These are phyloP conservation scores for Antheraea pernyi DNA, from an alignment of 1,140 invertebrate species.

Conservation along the genomic window DNA sequence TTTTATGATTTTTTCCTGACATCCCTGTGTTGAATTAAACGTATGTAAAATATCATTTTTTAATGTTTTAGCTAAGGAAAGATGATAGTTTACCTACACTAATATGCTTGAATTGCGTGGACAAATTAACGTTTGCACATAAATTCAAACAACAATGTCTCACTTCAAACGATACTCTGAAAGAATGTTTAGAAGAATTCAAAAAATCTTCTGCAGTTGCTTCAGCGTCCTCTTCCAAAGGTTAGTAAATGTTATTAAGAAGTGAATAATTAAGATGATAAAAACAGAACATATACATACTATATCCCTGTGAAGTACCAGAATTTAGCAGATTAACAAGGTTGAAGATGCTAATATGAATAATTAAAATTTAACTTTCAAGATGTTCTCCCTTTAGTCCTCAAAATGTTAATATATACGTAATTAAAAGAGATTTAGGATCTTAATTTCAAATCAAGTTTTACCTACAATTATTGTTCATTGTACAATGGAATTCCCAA, in stretches of 20 bases:
- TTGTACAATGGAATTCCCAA: too few species aligned
- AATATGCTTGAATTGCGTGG: constrained; percentile 75
- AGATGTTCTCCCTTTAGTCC: too few species aligned
- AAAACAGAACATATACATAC: too few species aligned
- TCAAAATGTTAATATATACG: too few species aligned
- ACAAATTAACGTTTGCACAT: constrained; percentile 73
- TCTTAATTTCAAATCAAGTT: too few species aligned
- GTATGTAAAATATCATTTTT: constrained; percentile 19
- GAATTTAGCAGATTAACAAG: too few species aligned
- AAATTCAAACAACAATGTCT: constrained; percentile 76
- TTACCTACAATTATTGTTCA: too few species aligned
- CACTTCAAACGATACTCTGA: constrained; percentile 70
- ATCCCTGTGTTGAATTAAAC: constrained; percentile 46
- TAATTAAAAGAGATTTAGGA: too few species aligned
- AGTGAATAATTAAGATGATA: too few species aligned
- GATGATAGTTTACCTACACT: constrained; percentile 73
- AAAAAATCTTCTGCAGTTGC: constrained; percentile 52
- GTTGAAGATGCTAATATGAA: too few species aligned
- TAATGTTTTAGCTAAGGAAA: constrained; percentile 64
- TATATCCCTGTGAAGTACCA: too few species aligned
- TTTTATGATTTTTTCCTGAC: constrained; percentile 66
- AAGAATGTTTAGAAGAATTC: constrained; percentile 75
- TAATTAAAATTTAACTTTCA: too few species aligned
- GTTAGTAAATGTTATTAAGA: constrained; percentile 16
- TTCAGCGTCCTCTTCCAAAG: constrained; percentile 35